These are phyloP conservation scores for Bolborhynchus lineola DNA, from an alignment of 2,113 vertebrate genomes.

Conservation along the genomic window DNA sequence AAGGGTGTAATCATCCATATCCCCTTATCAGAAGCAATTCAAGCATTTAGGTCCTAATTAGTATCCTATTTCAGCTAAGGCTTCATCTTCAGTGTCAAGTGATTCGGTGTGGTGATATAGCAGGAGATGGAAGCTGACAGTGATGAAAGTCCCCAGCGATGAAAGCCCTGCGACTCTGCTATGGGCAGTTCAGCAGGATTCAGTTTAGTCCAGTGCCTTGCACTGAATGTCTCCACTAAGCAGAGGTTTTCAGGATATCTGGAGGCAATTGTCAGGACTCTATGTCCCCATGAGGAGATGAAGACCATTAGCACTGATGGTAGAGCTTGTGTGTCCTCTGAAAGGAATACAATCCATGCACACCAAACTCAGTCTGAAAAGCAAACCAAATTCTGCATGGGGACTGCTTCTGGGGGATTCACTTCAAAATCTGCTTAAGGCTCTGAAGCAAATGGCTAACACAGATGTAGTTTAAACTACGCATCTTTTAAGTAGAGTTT, in stretches of 20 bases:
- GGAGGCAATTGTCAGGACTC: fast-evolving
- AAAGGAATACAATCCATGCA: not conserved
- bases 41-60: not conserved
- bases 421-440: not conserved
- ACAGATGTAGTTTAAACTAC: not conserved
- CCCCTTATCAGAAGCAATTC: not conserved
- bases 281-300: not conserved
- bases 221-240: not conserved
- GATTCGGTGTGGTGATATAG: not conserved
- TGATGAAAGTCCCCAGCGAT: not conserved
- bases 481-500: not conserved
- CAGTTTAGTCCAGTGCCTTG: not conserved
- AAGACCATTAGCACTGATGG: not conserved
- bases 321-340: not conserved
- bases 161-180: not conserved
- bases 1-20: not conserved
- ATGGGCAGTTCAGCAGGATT: not conserved
- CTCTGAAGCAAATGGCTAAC: not conserved
- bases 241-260: not conserved
- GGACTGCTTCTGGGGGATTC: not conserved
- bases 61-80: not conserved
- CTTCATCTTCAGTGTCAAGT: not conserved
- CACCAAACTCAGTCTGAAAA: not conserved
- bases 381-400: not conserved
- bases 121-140: not conserved